These are phyloP conservation scores for Tyrannus savana DNA, from an alignment of 2,113 vertebrate species.

Conservation along the genomic window DNA sequence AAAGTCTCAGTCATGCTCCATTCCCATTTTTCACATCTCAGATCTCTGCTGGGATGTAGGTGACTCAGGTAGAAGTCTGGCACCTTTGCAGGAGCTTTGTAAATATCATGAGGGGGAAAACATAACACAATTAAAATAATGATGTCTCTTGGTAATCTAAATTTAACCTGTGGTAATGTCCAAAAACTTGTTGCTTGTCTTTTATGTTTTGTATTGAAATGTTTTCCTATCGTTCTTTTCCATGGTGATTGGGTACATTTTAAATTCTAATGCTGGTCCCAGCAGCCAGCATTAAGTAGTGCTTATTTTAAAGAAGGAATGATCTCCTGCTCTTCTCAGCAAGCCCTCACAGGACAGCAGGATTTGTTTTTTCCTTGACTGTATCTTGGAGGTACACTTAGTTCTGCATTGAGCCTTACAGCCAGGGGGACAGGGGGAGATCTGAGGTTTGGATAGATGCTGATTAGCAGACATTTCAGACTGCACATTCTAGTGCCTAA, in stretches of 20 bases:
- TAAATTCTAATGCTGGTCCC: background rate
- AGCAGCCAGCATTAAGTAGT: background rate
- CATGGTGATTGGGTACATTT: fast-evolving
- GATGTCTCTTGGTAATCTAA: background rate
- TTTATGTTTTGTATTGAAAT: background rate
- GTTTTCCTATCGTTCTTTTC: background rate
- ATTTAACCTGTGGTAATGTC: background rate
- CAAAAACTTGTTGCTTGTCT: background rate
- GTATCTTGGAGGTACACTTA: background rate
- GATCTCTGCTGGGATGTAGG: background rate
- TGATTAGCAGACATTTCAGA: background rate
- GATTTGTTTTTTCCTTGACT: background rate
- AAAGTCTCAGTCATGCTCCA: background rate
- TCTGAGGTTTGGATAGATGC: background rate
- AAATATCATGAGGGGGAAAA: background rate
- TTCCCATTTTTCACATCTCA: background rate
- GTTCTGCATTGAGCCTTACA: background rate
- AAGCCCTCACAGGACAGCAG: background rate
- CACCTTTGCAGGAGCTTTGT: background rate
- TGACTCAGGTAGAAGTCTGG: background rate
- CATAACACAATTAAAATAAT: background rate
- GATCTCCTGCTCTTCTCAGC: background rate
- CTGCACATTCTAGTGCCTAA: background rate
- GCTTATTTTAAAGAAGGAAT: background rate
- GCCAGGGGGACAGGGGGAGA: background rate